Evolutionary conservation across 2,113 vertebrate species (phyloP).

Genomic region (Argyrosomus japonicus): DNA sequence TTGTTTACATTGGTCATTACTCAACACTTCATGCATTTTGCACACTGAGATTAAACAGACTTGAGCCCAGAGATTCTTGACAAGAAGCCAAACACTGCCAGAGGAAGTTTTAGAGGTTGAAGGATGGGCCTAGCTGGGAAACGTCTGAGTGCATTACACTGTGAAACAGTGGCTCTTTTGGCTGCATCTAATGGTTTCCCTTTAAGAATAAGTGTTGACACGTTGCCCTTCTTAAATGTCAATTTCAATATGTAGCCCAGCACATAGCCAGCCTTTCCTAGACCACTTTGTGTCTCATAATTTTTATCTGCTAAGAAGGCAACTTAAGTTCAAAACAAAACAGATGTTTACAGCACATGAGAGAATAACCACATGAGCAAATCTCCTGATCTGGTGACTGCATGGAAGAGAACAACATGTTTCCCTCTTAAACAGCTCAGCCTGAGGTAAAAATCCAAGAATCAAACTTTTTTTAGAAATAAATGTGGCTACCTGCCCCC

Average conservation of each 20-base stretch:
- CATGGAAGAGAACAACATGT: constrained; percentile 3
- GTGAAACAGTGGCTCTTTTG: constrained; percentile 45
- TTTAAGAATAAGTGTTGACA: constrained; percentile 4
- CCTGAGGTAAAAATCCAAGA: neutral
- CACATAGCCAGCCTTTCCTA: constrained; percentile 13
- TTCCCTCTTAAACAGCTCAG: neutral
- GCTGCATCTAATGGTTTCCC: constrained; percentile 21
- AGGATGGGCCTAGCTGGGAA: constrained; percentile 23
- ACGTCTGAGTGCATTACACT: neutral
- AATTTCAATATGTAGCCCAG: neutral
- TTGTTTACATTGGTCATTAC: constrained; percentile 54
- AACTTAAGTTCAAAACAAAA: constrained; percentile 18
- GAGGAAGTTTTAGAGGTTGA: constrained; percentile 47
- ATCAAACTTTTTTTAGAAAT: neutral
- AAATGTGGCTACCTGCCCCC: neutral
- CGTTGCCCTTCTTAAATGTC: constrained; percentile 20
- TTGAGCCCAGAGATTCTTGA: constrained; percentile 53
- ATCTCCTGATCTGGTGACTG: neutral
- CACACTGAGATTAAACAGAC: constrained; percentile 61
- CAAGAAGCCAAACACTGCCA: constrained; percentile 47
- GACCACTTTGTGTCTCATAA: neutral
- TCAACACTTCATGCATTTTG: constrained; percentile 40
- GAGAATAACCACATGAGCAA: constrained; percentile 31
- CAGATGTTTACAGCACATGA: constrained; percentile 11
- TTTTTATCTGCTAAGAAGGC: constrained; percentile 5